A percentile compares a stretch with the other conserved stretches of the same genome.
Conservation (phyloP, 2,797 vertebrate species). For the Ceryle rudis region DNA sequence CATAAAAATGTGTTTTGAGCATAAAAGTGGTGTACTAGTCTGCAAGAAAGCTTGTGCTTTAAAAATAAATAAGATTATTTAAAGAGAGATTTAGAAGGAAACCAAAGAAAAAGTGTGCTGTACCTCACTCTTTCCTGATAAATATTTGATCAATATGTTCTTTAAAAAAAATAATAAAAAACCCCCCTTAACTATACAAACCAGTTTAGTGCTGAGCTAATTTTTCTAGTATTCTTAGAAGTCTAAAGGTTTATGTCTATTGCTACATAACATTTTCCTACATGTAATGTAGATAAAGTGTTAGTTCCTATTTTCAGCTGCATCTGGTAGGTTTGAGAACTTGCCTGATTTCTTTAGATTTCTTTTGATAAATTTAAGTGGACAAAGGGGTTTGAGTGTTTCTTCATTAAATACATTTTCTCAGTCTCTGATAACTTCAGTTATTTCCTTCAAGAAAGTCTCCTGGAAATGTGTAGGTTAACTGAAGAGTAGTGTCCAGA, state of each 20-base stretch:
- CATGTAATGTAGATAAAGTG: neutral
- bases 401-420: neutral
- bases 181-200: neutral
- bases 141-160: neutral
- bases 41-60: conserved; percentile 9
- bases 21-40: neutral
- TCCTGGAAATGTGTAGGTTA: too few species aligned
- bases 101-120: neutral
- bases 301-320: neutral
- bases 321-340: neutral
- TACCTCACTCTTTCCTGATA: neutral
- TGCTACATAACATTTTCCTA: neutral
- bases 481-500: neutral
- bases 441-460: neutral
- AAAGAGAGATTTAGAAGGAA: neutral
- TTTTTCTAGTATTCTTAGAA: neutral
- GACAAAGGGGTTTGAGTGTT: neutral
- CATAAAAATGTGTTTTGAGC: conserved; percentile 28
- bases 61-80: neutral
- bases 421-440: neutral
- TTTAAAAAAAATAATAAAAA: neutral
- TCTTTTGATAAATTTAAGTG: neutral
- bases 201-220: neutral
- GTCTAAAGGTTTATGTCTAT: neutral
- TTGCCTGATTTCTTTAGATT: neutral